phyloP scores from a whole-genome alignment of 2,797 vertebrate species.

The Borostomias antarcticus region DNA sequence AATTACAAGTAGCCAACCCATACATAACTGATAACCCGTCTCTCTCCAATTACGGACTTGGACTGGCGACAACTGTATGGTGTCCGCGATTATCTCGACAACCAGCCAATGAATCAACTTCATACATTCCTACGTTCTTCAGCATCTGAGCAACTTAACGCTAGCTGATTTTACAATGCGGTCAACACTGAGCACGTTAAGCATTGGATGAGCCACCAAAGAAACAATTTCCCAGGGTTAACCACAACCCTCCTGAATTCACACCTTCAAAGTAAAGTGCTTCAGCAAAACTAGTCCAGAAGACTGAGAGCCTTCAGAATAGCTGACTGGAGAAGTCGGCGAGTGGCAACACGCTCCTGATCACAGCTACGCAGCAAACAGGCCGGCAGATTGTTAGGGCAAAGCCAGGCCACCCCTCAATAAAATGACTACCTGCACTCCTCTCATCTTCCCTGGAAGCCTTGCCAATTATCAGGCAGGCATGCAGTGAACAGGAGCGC shows the following conservation, averaged over 20 bases:
- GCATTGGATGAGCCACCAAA: too few relatives aligned
- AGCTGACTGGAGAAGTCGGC: slow-evolving; percentile 31
- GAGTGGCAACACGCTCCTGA: slow-evolving; percentile 31
- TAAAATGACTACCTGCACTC: not conserved
- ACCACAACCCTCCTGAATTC: not conserved
- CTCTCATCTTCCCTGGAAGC: slow-evolving; percentile 23
- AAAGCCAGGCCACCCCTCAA: slow-evolving; percentile 8
- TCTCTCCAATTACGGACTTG: too few relatives aligned
- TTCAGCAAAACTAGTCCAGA: not conserved
- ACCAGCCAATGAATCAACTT: too few relatives aligned
- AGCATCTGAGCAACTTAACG: too few relatives aligned
- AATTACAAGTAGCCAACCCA: too few relatives aligned
- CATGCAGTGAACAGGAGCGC: slow-evolving; percentile 8
- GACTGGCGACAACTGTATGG: too few relatives aligned
- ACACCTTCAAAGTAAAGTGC: not conserved
- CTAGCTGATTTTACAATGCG: too few relatives aligned
- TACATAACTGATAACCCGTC: too few relatives aligned
- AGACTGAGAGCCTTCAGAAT: slow-evolving; percentile 1
- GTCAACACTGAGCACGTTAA: too few relatives aligned
- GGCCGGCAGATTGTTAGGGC: slow-evolving; percentile 16
- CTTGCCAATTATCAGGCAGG: slow-evolving; percentile 12
- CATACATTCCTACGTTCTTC: too few relatives aligned
- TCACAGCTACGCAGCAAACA: slow-evolving; percentile 29
- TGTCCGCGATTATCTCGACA: too few relatives aligned
- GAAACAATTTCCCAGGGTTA: too few relatives aligned